Conservation (phyloP, 2,113 vertebrate species). For the Carassius auratus region DNA sequence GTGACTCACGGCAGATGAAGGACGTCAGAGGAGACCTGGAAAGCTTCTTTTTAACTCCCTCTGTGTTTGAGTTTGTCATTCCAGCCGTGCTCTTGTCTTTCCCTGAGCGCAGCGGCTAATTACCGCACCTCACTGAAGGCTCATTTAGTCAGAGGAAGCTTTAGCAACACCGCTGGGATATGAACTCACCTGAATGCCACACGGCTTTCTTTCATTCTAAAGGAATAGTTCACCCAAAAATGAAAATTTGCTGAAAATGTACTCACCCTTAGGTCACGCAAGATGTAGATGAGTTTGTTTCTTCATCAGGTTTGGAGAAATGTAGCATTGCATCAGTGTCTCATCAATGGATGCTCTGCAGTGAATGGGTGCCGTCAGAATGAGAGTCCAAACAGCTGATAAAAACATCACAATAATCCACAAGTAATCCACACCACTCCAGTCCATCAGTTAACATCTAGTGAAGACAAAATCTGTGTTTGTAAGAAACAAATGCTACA, state of each 20-base stretch:
- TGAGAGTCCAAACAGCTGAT: neutral
- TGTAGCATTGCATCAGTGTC: neutral
- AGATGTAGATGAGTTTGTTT: too few relatives aligned
- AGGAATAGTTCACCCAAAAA: neutral
- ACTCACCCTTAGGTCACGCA: too few relatives aligned
- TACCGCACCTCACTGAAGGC: neutral
- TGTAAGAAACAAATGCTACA: neutral
- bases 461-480: neutral
- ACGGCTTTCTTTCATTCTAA: neutral
- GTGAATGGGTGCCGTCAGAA: neutral
- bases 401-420: neutral
- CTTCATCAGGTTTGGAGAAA: too few relatives aligned
- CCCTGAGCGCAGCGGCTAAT: neutral
- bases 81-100: slow-evolving; percentile 1
- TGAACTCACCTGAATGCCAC: neutral
- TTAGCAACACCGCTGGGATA: neutral
- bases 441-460: too few relatives aligned
- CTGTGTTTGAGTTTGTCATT: slow-evolving; percentile 13
- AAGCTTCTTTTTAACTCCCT: neutral
- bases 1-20: neutral
- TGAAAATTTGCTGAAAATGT: too few relatives aligned
- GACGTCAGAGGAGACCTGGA: neutral
- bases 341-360: neutral
- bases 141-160: neutral
- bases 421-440: too few relatives aligned